phyloP scores from a whole-genome alignment of 2,888 invertebrate species.

The Zhuqinia jingwanae region DNA sequence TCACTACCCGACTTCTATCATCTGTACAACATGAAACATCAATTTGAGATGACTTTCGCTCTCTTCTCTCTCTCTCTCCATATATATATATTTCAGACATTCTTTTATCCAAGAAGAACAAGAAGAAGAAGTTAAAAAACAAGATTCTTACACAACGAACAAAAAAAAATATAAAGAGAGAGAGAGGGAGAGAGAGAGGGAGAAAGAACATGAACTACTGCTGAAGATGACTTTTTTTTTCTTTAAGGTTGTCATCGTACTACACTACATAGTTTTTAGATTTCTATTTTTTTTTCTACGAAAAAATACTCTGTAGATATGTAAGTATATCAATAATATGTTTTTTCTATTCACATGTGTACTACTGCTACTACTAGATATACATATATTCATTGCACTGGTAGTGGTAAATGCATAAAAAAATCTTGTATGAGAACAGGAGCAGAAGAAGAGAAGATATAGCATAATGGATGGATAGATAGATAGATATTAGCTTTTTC shows the following conservation, averaged over 20 bases:
- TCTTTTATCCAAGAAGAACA: conserved; percentile 27
- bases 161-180: neutral
- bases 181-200: no score
- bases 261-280: neutral
- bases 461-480: neutral
- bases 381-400: neutral
- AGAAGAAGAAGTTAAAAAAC: conserved; percentile 23
- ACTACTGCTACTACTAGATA: neutral
- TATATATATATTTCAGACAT: conserved; percentile 37
- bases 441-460: neutral
- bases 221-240: conserved; percentile 42
- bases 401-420: no score
- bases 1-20: conserved; percentile 76
- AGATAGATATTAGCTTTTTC: neutral
- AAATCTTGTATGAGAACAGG: neutral
- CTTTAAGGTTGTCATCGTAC: conserved; percentile 29
- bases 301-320: no score
- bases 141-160: conserved; percentile 15
- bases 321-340: no score
- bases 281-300: conserved; percentile 1
- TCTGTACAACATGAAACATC: conserved; percentile 76
- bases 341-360: neutral
- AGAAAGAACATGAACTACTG: conserved; percentile 20
- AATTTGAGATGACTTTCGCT: conserved; percentile 73
- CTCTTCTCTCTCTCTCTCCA: conserved; percentile 43